Conservation (phyloP, 2,797 vertebrate genomes). For the Psittacula derbiana region DNA sequence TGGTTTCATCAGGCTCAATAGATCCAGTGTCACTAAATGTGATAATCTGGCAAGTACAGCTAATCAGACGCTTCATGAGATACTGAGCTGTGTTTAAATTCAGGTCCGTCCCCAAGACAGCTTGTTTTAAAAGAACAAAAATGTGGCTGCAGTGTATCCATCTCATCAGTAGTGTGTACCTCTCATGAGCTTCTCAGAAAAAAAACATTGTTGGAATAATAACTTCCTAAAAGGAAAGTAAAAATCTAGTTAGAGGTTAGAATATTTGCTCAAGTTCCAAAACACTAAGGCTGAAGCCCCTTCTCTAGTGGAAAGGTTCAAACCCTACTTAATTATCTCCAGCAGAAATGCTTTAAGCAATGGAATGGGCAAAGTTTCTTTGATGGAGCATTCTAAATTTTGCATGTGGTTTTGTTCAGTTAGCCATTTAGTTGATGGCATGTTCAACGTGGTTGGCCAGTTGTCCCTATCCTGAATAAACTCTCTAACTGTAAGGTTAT, state of each 20-base stretch:
- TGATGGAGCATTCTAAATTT: neutral
- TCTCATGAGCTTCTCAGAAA: neutral
- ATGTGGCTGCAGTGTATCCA: neutral
- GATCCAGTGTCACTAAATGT: neutral
- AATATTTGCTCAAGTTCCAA: neutral
- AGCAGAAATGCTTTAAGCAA: neutral
- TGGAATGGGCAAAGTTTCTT: neutral
- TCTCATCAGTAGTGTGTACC: neutral
- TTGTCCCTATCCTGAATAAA: neutral
- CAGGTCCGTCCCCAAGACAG: neutral
- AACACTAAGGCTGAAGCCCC: neutral
- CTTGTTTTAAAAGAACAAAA: neutral
- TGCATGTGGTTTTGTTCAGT: neutral
- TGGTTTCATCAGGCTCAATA: slow-evolving; percentile 13
- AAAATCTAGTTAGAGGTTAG: neutral
- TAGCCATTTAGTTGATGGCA: neutral
- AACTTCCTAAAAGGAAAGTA: neutral
- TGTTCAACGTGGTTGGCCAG: neutral
- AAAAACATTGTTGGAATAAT: neutral
- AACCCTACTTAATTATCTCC: neutral
- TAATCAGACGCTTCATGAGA: neutral
- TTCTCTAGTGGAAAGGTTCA: neutral
- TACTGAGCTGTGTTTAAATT: neutral
- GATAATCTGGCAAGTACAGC: neutral
- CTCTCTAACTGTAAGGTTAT: neutral